These are phyloP conservation scores for human (Homo sapiens) DNA, from an alignment of 2,113 vertebrate species.

Conservation along the genomic window GRCh38 chr1:33994501-33995000, in stretches of 20 bases:
- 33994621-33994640: neutral
- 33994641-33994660: neutral
- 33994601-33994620: conserved; percentile 1
- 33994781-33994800: neutral
- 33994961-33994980: too few species aligned
- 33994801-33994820: too few species aligned
- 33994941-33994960: too few species aligned
- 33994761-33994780: neutral
- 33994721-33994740: neutral
- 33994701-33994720: neutral
- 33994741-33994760: neutral
- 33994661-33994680: neutral
- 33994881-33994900: too few species aligned
- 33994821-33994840: too few species aligned
- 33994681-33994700: neutral
- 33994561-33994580: neutral
- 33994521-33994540: neutral
- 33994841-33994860: too few species aligned
- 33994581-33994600: neutral
- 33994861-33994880: too few species aligned
- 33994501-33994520: neutral
- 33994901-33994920: too few species aligned
- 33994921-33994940: too few species aligned
- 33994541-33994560: neutral
- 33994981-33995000: too few species aligned